A percentile compares a stretch with the other conserved stretches of the same genome.
These are phyloP conservation scores for Istiophorus platypterus DNA, from an alignment of 2,113 vertebrate species.

Conservation along the genomic window DNA sequence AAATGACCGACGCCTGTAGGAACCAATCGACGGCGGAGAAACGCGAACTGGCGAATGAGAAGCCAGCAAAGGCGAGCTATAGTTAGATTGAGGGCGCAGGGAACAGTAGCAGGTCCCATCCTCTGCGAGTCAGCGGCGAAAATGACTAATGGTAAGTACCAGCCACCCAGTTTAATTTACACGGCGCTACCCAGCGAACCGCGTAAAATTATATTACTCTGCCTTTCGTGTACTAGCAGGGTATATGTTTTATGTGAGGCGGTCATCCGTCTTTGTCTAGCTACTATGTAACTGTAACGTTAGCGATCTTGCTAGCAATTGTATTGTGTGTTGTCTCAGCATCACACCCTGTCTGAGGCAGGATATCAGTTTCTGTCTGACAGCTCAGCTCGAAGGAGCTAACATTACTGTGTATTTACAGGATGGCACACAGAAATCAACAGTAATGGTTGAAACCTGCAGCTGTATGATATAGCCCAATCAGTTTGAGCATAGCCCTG, in stretches of 20 bases:
- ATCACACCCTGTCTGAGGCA: slow-evolving; percentile 24
- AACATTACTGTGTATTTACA: neutral
- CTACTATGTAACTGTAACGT: slow-evolving; percentile 8
- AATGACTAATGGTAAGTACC: slow-evolving; percentile 70
- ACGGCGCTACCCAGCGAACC: neutral
- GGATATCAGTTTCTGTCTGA: slow-evolving; percentile 1
- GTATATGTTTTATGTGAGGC: neutral
- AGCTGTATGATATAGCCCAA: neutral
- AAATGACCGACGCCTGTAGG: slow-evolving; percentile 32
- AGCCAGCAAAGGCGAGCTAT: neutral
- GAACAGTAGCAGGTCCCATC: slow-evolving; percentile 4
- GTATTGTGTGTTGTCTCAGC: slow-evolving; percentile 27
- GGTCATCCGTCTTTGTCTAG: neutral
- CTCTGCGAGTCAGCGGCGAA: slow-evolving; percentile 8
- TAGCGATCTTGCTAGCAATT: slow-evolving; percentile 48
- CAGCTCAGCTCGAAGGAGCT: neutral
- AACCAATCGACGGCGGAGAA: slow-evolving; percentile 51
- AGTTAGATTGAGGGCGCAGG: slow-evolving; percentile 63
- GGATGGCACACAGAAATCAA: neutral
- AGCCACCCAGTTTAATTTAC: neutral
- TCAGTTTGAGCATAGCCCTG: neutral
- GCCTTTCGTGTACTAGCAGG: neutral
- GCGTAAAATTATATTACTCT: neutral
- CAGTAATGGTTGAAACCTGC: neutral
- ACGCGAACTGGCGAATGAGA: slow-evolving; percentile 62